phyloP scores from a whole-genome alignment of 1,140 invertebrate genomes.

The Hylyphantes graminicola region DNA sequence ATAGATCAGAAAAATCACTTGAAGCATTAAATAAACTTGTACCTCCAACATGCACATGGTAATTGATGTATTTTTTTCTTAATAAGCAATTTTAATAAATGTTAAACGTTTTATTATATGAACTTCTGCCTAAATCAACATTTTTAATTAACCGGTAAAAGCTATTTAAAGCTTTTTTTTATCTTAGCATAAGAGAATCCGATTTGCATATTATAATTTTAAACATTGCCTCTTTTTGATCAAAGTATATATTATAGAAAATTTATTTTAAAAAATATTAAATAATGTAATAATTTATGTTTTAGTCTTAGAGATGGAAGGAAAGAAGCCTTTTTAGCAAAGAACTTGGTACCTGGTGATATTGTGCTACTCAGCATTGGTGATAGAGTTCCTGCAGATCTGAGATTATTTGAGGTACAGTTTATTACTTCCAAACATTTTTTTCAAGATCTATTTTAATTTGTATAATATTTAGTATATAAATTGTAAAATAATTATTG shows the following conservation, averaged over 20 bases:
- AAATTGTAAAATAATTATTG: too few relatives aligned
- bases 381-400: constrained; percentile 95
- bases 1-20: constrained; percentile 97
- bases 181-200: too few relatives aligned
- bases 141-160: constrained; percentile 2
- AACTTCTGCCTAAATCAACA: too few relatives aligned
- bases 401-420: constrained; percentile 86
- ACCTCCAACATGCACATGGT: constrained; percentile 76
- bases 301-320: constrained; percentile 85
- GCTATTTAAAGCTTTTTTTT: background rate
- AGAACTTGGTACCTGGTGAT: constrained; percentile 98
- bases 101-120: too few relatives aligned
- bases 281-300: background rate
- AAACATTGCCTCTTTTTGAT: too few relatives aligned
- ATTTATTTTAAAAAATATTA: background rate
- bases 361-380: constrained; percentile 92
- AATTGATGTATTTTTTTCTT: constrained; percentile 59
- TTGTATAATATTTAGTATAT: too few relatives aligned
- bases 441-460: too few relatives aligned
- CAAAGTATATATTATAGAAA: too few relatives aligned
- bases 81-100: background rate
- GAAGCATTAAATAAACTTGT: constrained; percentile 98
- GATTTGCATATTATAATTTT: background rate
- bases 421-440: background rate
- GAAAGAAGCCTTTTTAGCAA: constrained; percentile 89